A percentile compares a stretch with the other conserved stretches of the same genome.
Evolutionary conservation across 2,113 vertebrate species (phyloP).

Genomic region (Sceloporus tristichus): DNA sequence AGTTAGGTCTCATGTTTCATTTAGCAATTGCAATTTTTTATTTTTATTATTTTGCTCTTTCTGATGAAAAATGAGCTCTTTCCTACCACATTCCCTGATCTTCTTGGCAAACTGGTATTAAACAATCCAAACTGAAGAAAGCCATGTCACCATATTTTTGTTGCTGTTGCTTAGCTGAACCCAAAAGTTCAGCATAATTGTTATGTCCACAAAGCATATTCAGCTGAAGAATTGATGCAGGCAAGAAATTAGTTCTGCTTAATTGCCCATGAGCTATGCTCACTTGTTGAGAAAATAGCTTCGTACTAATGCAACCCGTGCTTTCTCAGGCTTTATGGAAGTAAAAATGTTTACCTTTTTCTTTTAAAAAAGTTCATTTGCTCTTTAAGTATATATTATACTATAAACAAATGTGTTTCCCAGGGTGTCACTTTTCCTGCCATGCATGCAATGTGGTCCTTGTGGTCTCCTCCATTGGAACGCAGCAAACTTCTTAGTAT

Average conservation of each 20-base stretch:
- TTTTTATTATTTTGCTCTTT: background rate
- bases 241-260: conserved; percentile 44
- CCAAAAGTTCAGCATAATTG: background rate
- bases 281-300: background rate
- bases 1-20: background rate
- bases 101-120: background rate
- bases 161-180: conserved; percentile 32
- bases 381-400: background rate
- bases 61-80: background rate
- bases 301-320: conserved; percentile 5
- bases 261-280: background rate
- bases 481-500: conserved; percentile 95
- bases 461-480: conserved; percentile 96
- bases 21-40: background rate
- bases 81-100: background rate
- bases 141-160: conserved; percentile 5
- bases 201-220: conserved; percentile 22
- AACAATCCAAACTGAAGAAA: background rate
- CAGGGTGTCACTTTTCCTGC: conserved; percentile 97
- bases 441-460: conserved; percentile 98
- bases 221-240: conserved; percentile 10
- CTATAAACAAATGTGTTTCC: conserved; percentile 41
- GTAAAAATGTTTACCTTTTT: background rate
- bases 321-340: conserved; percentile 28
- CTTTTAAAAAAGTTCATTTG: background rate